phyloP scores from a whole-genome alignment of 2,113 vertebrate genomes.

The Falco punctatus region DNA sequence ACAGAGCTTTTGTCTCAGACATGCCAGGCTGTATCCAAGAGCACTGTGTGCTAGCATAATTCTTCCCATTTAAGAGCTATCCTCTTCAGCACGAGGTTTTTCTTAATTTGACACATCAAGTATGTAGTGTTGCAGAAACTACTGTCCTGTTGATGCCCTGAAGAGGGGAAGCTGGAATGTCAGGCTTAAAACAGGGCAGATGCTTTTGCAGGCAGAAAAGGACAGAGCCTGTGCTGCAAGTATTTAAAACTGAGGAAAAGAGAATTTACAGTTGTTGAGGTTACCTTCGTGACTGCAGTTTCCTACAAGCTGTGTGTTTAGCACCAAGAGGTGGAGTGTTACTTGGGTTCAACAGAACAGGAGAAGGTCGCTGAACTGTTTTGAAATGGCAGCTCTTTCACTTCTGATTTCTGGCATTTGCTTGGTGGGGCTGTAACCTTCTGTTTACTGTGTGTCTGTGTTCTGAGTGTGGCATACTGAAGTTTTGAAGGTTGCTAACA shows the following conservation, averaged over 20 bases:
- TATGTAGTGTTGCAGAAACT: background rate
- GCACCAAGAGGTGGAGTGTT: background rate
- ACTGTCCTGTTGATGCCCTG: background rate
- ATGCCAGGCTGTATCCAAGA: background rate
- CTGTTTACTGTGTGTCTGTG: background rate
- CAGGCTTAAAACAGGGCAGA: background rate
- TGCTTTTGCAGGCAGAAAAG: background rate
- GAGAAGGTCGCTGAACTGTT: background rate
- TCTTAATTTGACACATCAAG: background rate
- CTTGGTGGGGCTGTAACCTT: background rate
- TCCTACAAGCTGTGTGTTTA: background rate
- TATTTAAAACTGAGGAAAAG: background rate
- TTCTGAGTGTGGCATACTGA: background rate
- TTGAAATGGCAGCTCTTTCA: background rate
- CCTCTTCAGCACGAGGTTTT: background rate
- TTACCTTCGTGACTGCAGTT: background rate
- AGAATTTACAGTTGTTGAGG: background rate
- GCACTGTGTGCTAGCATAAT: background rate
- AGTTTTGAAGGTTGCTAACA: background rate
- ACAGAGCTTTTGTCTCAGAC: background rate
- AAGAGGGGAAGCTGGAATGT: background rate
- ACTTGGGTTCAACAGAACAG: background rate
- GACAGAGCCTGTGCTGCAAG: background rate
- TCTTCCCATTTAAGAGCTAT: background rate
- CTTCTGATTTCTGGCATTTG: background rate